Conservation (phyloP, 2,113 vertebrate genomes). For the Sylvicapra grimmia region DNA sequence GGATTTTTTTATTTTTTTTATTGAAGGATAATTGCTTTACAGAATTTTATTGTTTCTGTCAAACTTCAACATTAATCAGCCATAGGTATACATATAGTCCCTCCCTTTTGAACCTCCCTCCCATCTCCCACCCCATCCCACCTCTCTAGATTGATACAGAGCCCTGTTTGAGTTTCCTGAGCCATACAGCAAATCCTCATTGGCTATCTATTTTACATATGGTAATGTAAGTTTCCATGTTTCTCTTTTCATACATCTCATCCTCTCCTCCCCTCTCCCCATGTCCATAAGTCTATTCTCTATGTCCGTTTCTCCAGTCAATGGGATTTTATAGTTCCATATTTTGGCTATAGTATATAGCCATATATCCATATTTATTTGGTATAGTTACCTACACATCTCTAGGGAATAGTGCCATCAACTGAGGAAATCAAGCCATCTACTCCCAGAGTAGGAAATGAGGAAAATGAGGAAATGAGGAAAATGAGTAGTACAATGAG, state of each 20-base stretch:
- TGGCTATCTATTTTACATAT: background rate
- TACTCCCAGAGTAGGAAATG: background rate
- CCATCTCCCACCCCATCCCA: background rate
- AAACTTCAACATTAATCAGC: background rate
- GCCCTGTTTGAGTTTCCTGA: background rate
- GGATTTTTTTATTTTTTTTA: background rate
- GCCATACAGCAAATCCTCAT: background rate
- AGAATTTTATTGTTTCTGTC: background rate
- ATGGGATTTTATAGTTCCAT: background rate
- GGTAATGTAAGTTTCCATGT: background rate
- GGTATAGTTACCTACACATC: background rate
- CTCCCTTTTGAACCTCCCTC: background rate
- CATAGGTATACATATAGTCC: background rate
- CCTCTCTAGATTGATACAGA: background rate
- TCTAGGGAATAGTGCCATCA: background rate
- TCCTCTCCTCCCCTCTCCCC: background rate
- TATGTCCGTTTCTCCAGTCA: background rate
- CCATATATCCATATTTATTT: background rate
- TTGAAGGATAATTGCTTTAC: background rate
- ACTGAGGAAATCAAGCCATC: background rate
- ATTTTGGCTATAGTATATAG: background rate
- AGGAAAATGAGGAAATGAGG: too few species aligned
- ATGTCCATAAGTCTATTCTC: background rate
- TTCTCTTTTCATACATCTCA: background rate
- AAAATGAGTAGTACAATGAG: background rate